Evolutionary conservation across 30 jellyfish, hydroid and myxozoan genomes (phyloP).

Genomic region (Turritopsis dohrnii): DNA sequence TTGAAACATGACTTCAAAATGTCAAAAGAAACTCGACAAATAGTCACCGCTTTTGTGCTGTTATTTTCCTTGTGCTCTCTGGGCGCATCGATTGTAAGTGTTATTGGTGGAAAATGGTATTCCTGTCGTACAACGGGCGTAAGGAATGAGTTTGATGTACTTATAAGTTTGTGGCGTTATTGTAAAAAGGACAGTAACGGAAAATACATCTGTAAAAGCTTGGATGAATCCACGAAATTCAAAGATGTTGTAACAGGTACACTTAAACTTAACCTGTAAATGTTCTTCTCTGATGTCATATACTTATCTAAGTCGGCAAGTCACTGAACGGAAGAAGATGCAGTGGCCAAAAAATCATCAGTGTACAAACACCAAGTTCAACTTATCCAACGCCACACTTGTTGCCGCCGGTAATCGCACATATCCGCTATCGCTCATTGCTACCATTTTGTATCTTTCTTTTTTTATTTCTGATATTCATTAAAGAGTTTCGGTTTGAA

Average conservation of each 20-base stretch:
- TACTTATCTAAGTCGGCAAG: too few species aligned
- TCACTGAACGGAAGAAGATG: too few species aligned
- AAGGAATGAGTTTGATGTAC: background rate
- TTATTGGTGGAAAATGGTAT: conserved; percentile 8
- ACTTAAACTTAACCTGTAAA: background rate
- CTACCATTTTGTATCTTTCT: too few species aligned
- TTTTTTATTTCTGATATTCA: too few species aligned
- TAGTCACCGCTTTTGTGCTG: background rate
- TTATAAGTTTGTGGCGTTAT: conserved; percentile 9
- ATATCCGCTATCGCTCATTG: too few species aligned
- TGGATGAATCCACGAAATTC: conserved; percentile 2
- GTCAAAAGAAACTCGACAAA: conserved; percentile 21
- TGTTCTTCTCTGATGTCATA: too few species aligned
- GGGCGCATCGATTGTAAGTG: background rate
- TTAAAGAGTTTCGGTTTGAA: too few species aligned
- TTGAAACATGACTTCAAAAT: background rate
- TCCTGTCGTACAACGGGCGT: conserved; percentile 14
- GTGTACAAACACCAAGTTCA: too few species aligned
- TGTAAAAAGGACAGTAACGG: background rate
- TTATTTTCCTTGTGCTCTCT: conserved; percentile 16
- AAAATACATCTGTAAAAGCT: background rate
- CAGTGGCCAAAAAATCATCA: too few species aligned
- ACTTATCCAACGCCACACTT: too few species aligned
- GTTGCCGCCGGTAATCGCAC: too few species aligned
- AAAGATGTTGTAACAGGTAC: conserved; percentile 17